Evolutionary conservation across 2,888 invertebrate species (phyloP), one percentile per base, ranked within the genome.

Genomic region (Acanthacorydalis orientalis): DNA sequence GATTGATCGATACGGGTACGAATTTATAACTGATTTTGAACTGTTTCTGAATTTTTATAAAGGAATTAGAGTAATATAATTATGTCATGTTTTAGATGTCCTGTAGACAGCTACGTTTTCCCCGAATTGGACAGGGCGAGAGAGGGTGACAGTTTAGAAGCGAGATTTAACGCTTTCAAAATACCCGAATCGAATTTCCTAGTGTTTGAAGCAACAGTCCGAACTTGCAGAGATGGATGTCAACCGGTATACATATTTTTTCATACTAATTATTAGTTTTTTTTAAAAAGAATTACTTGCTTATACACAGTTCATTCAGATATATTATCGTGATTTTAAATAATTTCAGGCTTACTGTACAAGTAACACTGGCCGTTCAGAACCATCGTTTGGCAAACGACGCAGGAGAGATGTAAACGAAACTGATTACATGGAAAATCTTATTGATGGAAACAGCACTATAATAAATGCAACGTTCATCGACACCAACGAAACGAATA

Each of bases 141-240:
- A 23, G 87, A 78, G 56, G 84, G 88, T 0, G 89, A 90, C 59
- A 88, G 86, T 4, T 67, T 92, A 46, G 90, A 91, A 69, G 90
- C 91, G 0, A 75, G 89, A 57, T 92, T 92, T 64, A 90, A 91
- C 63, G 91, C 91, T 1, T 92, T 91, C 62, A 92, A 91, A 67
- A 90, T 92, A 53, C 91, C 91, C 0, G 91, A 91, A 67, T 91
- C 91, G 0, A 91, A 91, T 64, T 90, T 90, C 72, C 67, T 92
- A 55, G 88, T 91, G 1, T 92, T 92, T 59, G 91, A 92, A 66
- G 91, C 91, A 1, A 91, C 87, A 0, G 91, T 92, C 0, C 71
- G 86, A 48, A 88, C 89, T 1, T 92, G 91, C 57, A 71, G 88
- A 39, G 88, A 89, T 44, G 88, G 89, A 7, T 92, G 91, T 59